Conservation (phyloP, 2,797 vertebrate genomes). For the Monodelphis domestica region DNA sequence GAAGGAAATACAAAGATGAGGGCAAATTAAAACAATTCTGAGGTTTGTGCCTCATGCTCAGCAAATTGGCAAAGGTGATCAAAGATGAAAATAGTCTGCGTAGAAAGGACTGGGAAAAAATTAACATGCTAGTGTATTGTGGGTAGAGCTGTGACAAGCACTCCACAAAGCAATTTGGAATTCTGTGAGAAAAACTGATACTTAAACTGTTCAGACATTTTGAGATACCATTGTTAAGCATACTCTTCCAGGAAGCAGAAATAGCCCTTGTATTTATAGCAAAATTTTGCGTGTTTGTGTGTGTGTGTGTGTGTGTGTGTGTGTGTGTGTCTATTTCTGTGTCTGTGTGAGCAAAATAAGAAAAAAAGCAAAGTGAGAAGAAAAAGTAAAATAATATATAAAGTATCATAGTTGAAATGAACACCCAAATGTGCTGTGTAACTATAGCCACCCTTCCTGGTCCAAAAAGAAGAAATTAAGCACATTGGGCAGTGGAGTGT, state of each 20-base stretch:
- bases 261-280: background rate
- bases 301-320: too few species aligned
- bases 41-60: conserved; percentile 29
- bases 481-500: background rate
- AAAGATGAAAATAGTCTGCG: background rate
- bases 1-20: conserved; percentile 50
- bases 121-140: background rate
- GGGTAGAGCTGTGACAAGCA: background rate
- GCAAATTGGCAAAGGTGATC: background rate
- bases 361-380: background rate
- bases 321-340: too few species aligned
- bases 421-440: background rate
- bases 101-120: background rate
- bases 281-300: too few species aligned
- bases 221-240: background rate
- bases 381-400: background rate
- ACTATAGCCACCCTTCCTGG: background rate
- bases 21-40: background rate
- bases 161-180: background rate
- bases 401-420: background rate
- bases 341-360: too few species aligned
- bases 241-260: background rate
- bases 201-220: background rate
- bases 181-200: background rate
- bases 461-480: background rate